Conservation (phyloP, 2,113 vertebrate species). For the Clarias macrocephalus region DNA sequence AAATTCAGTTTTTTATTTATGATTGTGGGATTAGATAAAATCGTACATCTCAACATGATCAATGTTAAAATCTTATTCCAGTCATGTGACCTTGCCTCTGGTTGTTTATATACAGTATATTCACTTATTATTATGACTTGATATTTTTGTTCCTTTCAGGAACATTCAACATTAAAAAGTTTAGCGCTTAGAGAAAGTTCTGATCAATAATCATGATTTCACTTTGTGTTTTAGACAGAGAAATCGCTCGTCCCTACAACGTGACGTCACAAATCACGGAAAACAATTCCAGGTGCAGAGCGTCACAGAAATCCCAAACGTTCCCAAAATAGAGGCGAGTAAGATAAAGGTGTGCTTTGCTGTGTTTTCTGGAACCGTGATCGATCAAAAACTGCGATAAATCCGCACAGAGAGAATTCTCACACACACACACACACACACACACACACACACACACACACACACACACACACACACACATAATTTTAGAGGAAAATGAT, state of each 20-base stretch:
- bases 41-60: neutral
- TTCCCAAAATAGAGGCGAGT: neutral
- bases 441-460: conserved; percentile 12
- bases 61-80: neutral
- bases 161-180: neutral
- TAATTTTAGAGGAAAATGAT: conserved; percentile 1
- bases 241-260: neutral
- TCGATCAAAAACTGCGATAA: neutral
- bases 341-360: neutral
- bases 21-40: neutral
- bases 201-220: neutral
- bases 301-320: neutral
- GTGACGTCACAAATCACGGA: conserved; percentile 2
- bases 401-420: neutral
- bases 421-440: neutral
- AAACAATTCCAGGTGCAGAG: neutral
- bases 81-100: neutral
- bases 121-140: neutral
- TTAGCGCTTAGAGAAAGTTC: neutral
- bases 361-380: neutral
- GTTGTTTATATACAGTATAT: too few relatives aligned
- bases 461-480: neutral
- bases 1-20: too few relatives aligned
- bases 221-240: neutral
- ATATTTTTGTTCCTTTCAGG: neutral